Evolutionary conservation across 2,113 vertebrate genomes (phyloP), one percentile per base, ranked within the genome.

Genomic region (Dromas ardeola): DNA sequence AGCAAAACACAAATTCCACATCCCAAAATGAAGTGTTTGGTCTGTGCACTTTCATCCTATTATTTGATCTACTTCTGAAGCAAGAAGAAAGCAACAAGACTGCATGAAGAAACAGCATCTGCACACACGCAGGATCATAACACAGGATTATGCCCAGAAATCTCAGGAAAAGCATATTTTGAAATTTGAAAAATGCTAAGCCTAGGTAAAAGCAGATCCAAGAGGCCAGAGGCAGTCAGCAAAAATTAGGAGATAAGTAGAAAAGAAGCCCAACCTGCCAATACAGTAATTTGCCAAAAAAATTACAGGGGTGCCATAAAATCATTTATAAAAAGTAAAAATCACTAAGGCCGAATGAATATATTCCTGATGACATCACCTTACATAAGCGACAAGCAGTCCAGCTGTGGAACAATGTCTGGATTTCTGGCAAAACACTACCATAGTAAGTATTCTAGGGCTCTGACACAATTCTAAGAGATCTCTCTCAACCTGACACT

Each of bases 81-180:
- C 5, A 58, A 67, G 5, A 58, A 81, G 8, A 76, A 81, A 83
- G 59, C 2, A 7, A 74, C 32, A 74, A 11, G 21, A 58, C 7
- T 81, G 15, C 16, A 58, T 1, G 5, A 11, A 71, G 34, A 8
- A 58, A 66, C 9, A 59, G 36, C 29, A 67, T 1, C 2, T 47
- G 12, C 25, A n/a, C 0, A 0, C 16, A 61, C 23, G 61, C 2
- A 2, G 19, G 34, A 47, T 18, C 10, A 2, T 30, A 78, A 36
- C 2, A 6, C 4, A 56, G 11, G 36, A 78, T 50, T 82, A 32
- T 71, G n/a, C 16, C 21, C 30, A 53, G 17, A 53, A 36, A 21
- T 30, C 15, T 55, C 43, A 88, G 29, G 8, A 36, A 58, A 82
- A 45, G 3, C 1, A n/a, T 67, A 22, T 72, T 15, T 36, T 59